These are phyloP conservation scores for Armadillidium nasatum DNA, from an alignment of 1,140 invertebrate species.

Conservation along the genomic window DNA sequence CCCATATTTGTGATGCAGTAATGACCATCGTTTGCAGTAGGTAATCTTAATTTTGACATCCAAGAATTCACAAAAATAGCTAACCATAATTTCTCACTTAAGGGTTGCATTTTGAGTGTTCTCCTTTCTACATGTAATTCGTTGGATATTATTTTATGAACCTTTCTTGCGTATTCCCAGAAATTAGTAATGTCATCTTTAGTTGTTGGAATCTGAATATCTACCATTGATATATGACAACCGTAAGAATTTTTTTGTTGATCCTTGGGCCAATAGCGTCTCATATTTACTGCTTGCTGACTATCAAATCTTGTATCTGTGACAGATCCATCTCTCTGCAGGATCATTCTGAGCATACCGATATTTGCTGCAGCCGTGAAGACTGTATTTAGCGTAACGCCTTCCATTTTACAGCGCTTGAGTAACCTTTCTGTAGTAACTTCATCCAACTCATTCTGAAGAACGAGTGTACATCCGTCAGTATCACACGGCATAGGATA, in stretches of 20 bases:
- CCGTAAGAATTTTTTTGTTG: slow-evolving; percentile 31
- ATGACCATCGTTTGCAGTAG: slow-evolving; percentile 41
- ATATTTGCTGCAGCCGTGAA: slow-evolving; percentile 43
- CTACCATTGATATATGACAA: slow-evolving; percentile 41
- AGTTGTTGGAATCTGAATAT: slow-evolving; percentile 31
- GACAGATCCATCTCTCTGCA: slow-evolving; percentile 12
- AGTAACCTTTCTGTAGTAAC: slow-evolving; percentile 30
- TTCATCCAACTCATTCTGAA: slow-evolving; percentile 40
- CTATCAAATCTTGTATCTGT: slow-evolving; percentile 26
- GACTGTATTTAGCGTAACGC: slow-evolving; percentile 38
- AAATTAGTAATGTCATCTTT: slow-evolving; percentile 32
- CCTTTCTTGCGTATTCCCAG: slow-evolving; percentile 36
- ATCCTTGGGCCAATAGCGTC: slow-evolving; percentile 42
- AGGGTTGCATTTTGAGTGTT: slow-evolving; percentile 33
- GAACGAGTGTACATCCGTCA: slow-evolving; percentile 26
- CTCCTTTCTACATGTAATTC: slow-evolving; percentile 31
- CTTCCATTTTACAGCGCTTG: slow-evolving; percentile 37
- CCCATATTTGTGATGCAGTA: slow-evolving; percentile 44
- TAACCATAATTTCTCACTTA: slow-evolving; percentile 34
- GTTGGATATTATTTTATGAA: slow-evolving; percentile 29
- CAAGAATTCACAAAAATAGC: slow-evolving; percentile 30
- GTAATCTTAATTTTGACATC: slow-evolving; percentile 29
- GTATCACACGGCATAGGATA: slow-evolving; percentile 29
- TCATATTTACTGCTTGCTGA: slow-evolving; percentile 40
- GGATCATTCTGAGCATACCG: slow-evolving; percentile 32